Evolutionary conservation across 2,888 invertebrate genomes (phyloP), one percentile per base, ranked within the genome.

Genomic region (Heliconius sara): DNA sequence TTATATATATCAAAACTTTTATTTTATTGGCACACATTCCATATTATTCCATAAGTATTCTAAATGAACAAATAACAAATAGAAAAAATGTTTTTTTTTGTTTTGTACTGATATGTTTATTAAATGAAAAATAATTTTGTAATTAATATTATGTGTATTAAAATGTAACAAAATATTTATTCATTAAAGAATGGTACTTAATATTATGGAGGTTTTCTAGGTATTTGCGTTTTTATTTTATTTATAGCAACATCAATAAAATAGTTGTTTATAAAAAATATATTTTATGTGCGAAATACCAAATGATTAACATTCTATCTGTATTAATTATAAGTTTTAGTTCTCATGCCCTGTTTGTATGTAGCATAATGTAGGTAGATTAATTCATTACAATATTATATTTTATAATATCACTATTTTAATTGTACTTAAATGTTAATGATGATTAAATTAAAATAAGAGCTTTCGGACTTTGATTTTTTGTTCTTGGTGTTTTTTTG

Each of bases 361-460:
- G 65, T 76, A 78, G 78, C 80, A 71, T 78, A 80, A 39, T 78
- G 39, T 83, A 77, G 80, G 74, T 82, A 82, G 77, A 77, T 66
- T 80, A 39, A 39, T 68, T 39, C 19, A 52, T 52, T 19, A 19
- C n/a, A 68, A 34, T 30, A 81, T 52, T 78, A 30, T 79, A 79
- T 78, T 79, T 80, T 81, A 78, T 84, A 81, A 83, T 83, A 86
- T 87, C 84, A 87, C 85, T 85, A 87, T 52, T 52, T 52, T 52
- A 22, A 52, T 86, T 91, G 92, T 93, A 94, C 92, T 57, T 73
- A 72, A 93, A 91, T 88, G 88, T 92, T 90, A 90, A 85, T 88
- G 84, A 89, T 87, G 86, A 89, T 90, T 91, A 91, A 88, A 91
- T 89, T 89, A 86, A 89, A 88, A 85, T 88, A 89, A 89, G 92